Conservation (phyloP, 2,888 invertebrate genomes). For the Helicoverpa assulta region DNA sequence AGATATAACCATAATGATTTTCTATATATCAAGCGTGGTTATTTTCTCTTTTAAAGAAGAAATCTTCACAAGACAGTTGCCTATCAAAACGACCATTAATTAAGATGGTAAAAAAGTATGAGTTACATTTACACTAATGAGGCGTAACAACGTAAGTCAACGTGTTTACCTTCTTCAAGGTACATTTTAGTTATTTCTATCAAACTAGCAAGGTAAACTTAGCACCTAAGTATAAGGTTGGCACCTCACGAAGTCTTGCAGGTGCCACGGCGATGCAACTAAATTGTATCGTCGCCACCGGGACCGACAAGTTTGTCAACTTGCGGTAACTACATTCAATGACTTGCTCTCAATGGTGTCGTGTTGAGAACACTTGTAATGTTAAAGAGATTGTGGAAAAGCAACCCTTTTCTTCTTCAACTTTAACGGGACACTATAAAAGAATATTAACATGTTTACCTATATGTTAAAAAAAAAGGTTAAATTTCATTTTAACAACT, state of each 20-base stretch:
- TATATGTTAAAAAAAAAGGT: no score
- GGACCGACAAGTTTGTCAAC: slow-evolving; percentile 27
- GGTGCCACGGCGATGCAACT: slow-evolving; percentile 8
- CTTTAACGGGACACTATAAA: no score
- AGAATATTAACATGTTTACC: no score
- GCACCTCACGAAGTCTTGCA: slow-evolving; percentile 4
- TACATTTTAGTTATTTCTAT: neutral
- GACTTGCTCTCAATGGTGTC: slow-evolving; percentile 21
- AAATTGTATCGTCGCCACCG: slow-evolving; percentile 30
- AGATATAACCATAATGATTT: no score
- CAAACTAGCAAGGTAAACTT: neutral
- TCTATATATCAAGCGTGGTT: no score
- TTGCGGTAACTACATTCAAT: slow-evolving; percentile 41
- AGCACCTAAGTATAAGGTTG: slow-evolving; percentile 1
- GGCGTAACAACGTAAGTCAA: no score
- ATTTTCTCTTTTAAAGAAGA: no score
- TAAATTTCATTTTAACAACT: no score
- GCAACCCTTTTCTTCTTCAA: neutral
- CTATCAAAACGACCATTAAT: no score
- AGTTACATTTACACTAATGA: no score
- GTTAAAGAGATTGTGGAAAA: neutral
- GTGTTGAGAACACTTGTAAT: neutral
- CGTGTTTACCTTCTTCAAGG: neutral
- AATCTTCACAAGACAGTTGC: no score
- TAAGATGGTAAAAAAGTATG: no score